Percentiles rank a stretch among this genome's conserved stretches.
phyloP scores from a whole-genome alignment of 1,140 invertebrate species.

The Galendromus occidentalis region DNA sequence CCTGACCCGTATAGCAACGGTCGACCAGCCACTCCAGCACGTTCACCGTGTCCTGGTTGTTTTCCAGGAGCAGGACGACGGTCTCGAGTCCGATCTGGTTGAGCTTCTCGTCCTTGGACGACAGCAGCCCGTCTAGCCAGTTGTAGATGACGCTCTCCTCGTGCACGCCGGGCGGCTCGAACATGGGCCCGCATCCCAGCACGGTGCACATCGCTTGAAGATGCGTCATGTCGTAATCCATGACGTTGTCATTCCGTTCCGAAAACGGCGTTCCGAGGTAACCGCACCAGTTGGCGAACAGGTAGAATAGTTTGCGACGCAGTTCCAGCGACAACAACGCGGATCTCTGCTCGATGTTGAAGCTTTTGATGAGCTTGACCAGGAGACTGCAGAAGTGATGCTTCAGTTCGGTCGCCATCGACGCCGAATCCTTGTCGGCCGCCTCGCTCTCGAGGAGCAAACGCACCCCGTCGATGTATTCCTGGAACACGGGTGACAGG shows the following conservation, averaged over 20 bases:
- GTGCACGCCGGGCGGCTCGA: conserved; percentile 58
- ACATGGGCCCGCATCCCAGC: conserved; percentile 81
- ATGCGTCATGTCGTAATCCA: conserved; percentile 42
- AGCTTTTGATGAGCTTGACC: conserved; percentile 74
- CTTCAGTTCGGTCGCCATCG: conserved; percentile 54
- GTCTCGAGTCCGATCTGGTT: conserved; percentile 77
- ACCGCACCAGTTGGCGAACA: conserved; percentile 85
- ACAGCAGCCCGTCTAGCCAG: conserved; percentile 75
- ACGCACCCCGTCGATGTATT: conserved; percentile 84
- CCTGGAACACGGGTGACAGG: conserved; percentile 65
- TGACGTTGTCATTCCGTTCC: conserved; percentile 25
- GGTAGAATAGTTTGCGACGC: conserved; percentile 59
- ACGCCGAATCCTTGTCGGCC: conserved; percentile 49
- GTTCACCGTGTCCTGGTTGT: conserved; percentile 79
- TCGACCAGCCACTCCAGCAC: conserved; percentile 93
- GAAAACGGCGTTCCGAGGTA: conserved; percentile 44
- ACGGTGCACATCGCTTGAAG: conserved; percentile 72
- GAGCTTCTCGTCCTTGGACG: conserved; percentile 66
- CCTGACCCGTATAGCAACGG: conserved; percentile 76
- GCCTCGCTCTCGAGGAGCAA: conserved; percentile 73
- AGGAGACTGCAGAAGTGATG: conserved; percentile 86
- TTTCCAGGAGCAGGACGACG: conserved; percentile 75
- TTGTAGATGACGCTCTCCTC: conserved; percentile 72
- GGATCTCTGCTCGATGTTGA: conserved; percentile 65
- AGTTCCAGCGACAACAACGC: conserved; percentile 67